Evolutionary conservation across 1,140 invertebrate species (phyloP), one percentile per base, ranked within the genome.

Genomic region (Penaeus indicus): DNA sequence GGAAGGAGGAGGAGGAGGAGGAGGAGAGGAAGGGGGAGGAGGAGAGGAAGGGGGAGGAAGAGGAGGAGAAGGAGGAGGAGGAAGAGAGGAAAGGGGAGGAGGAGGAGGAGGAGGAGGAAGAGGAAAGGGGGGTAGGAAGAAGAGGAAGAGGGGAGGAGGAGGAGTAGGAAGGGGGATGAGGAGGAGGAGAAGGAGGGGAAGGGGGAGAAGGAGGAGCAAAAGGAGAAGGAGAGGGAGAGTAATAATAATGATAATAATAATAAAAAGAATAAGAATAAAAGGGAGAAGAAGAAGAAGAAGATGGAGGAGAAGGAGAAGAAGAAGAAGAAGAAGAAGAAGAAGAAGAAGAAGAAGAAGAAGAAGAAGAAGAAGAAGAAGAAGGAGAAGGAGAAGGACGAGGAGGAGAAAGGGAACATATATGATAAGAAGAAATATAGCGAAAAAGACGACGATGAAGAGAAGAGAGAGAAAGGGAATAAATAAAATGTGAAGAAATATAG

Each of bases 41-140:
- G 22, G 3, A 10, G n/a, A 25, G 13, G 32, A 1, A 13, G 38
- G n/a, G 62, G 63, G 61, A 38, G 63, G 63, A 27, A 67, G 82
- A 42, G 63, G 82, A 69, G 82, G 64, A 62, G 54, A 38, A 69
- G 82, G 54, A 62, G 54, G 64, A 69, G 64, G 54, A 47, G 38
- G 82, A 67, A 38, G 54, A 47, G 38, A 63, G 27, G 82, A 47
- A n/a, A 67, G 81, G 38, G 61, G 54, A 47, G 54, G 64, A 69
- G 47, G 32, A 27, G 54, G 47, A 42, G 82, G 38, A 13, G 54
- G 67, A 54, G 3, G 61, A n/a, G 25, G 21, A 67, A 0, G 64
- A 67, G 25, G 64, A 25, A 11, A 4, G 54, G 67, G 4, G 25
- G 0, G 2, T 38, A 54, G 3, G 61, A 47, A 4, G 21, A 67